A percentile compares a stretch with the other conserved stretches of the same genome.
These are phyloP conservation scores for Thecophora atra DNA, from an alignment of 2,888 invertebrate species.

Conservation along the genomic window DNA sequence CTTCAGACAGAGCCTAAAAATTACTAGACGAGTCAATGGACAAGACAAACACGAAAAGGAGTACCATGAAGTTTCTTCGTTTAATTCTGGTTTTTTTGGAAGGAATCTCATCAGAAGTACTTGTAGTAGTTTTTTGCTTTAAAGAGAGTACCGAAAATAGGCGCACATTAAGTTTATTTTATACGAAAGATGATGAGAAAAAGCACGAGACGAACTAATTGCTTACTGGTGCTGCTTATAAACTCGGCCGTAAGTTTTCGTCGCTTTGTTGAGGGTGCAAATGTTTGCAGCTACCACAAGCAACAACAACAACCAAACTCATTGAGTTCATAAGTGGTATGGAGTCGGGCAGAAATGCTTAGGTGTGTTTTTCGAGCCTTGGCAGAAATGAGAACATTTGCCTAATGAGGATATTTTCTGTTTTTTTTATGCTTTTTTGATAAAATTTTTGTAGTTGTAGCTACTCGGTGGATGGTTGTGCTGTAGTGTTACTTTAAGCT, in stretches of 20 bases:
- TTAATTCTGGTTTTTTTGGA: too few relatives aligned
- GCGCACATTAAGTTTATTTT: neutral
- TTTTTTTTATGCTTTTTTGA: slow-evolving; percentile 1
- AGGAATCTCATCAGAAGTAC: neutral
- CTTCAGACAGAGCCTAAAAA: neutral
- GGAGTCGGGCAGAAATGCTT: neutral
- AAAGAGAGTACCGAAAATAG: too few relatives aligned
- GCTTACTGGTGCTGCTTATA: slow-evolving; percentile 2
- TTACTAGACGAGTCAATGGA: too few relatives aligned
- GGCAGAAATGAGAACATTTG: slow-evolving; percentile 29
- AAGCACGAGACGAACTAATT: neutral
- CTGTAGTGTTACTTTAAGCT: too few relatives aligned
- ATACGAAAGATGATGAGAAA: neutral
- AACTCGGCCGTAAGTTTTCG: slow-evolving; percentile 11
- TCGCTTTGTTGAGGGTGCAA: slow-evolving; percentile 23
- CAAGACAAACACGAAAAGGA: too few relatives aligned
- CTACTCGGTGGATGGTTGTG: neutral
- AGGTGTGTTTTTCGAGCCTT: slow-evolving; percentile 5
- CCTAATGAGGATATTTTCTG: slow-evolving; percentile 38
- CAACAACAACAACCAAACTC: neutral
- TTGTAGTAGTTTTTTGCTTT: too few relatives aligned
- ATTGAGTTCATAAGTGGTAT: neutral
- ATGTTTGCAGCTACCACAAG: slow-evolving; percentile 13
- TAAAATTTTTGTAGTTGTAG: neutral
- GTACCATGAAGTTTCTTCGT: too few relatives aligned